Base-by-base conservation (phyloP, 2,797 vertebrate species). In the Channa striata region DNA sequence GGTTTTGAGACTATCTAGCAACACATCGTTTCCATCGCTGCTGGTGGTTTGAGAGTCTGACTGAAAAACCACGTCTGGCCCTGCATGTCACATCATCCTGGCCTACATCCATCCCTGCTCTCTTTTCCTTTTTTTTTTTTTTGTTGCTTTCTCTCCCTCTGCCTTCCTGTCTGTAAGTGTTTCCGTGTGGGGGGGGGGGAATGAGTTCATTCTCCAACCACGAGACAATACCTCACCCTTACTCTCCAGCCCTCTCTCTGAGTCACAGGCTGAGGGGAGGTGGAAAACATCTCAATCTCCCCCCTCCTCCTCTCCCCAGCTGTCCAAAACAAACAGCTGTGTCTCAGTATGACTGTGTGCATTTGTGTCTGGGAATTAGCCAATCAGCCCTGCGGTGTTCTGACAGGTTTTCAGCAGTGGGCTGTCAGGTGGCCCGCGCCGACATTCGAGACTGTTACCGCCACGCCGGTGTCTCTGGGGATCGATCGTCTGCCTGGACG, bases 201-300 rank as follows among this genome's bases (percentile, higher is more conserved):
- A 82, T 89, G 87, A 92, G 86, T 92, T 92, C 88, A 90, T 76
- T 59, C 70, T 69, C 63, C 12, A 60, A 91, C 89, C 90, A 85
- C 81, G 62, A 91, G 90, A 92, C 91, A 73, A 88, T 91, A 91
- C 90, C 89, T 92, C 91, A 91, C 78, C 81, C 84, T 78, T 74
- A 77, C 66, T 68, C 75, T 63, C 46, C 30, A 9, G 14, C 62
- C 33, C 68, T 74, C 68, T 25, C 62, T 86, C 75, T 91, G 90
- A 91, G 80, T 91, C 90, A 92, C 78, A 51, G 74, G 46, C 77
- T 70, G 69, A 54, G 61, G 36, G 69, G 56, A 81, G 58, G 11
- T 81, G 86, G 78, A 89, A 90, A 89, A 88, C 80, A 88, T 82
- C 83, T 81, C 62, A 63, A 48, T 74, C 54, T 48, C 60, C 46